Base-by-base conservation (phyloP, 2,797 vertebrate genomes). In the Onychomys torridus region DNA sequence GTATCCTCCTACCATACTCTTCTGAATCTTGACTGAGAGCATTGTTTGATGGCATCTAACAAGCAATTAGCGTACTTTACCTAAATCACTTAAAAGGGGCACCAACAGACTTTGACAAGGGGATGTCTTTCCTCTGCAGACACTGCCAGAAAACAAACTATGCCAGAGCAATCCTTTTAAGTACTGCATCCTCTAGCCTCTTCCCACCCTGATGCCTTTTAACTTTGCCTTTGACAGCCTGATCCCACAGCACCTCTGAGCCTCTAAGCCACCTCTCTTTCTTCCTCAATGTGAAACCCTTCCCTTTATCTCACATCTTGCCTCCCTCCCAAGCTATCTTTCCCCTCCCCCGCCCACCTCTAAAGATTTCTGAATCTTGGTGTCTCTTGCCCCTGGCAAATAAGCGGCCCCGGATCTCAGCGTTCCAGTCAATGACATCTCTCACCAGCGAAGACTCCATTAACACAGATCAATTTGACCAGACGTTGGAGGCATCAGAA, bases 401-500 rank as follows among this genome's bases (percentile, higher is more conserved):
- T 96, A 96, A 98, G 95, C 94, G n/a, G 96, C 90, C 57, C 93
- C 92, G 73, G 97, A 96, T 97, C 91, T 57, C 96, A 90, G 92
- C 91, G 88, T 95, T 84, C 94, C 82, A 90, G 83, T 94, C 97
- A 79, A 94, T 95, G 95, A 96, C 97, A 93, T 95, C 92, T 95
- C 93, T 96, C 52, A 82, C 69, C 71, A 46, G 87, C 49, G 71
- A 95, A 97, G 98, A 92, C 92, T 93, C 95, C 97, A 93, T 98
- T 98, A 97, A 94, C 84, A 65, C 34, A 78, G 87, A 96, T 98
- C 97, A 89, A 95, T 98, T 93, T 95, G 96, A 93, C 97, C 98
- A 98, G 97, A 96, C 97, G 43, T 95, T 97, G 92, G 85, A 95
- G 81, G 97, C 97, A 98, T 98, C 94, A 90, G 95, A 97, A 97